Evolutionary conservation across 2,888 invertebrate species (phyloP).

Genomic region (Standfussiana lucernea): DNA sequence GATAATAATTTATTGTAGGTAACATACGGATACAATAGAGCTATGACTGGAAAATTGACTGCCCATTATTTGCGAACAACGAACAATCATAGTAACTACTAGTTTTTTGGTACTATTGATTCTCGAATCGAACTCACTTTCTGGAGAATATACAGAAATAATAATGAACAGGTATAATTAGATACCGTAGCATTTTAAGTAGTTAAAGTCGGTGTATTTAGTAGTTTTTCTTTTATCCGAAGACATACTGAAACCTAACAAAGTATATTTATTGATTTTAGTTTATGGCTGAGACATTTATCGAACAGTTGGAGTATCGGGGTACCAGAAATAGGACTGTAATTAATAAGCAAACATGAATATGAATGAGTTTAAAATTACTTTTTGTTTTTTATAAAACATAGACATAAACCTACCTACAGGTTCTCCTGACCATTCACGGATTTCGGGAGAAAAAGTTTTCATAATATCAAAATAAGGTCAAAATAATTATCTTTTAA

Average conservation of each 20-base stretch:
- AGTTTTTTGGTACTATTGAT: slow-evolving; percentile 25
- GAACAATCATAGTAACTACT: slow-evolving; percentile 38
- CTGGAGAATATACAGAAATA: background rate
- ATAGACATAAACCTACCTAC: too few relatives aligned
- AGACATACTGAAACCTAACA: background rate
- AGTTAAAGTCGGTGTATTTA: background rate
- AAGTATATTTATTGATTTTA: background rate
- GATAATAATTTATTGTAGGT: slow-evolving; percentile 39
- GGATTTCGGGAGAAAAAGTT: too few relatives aligned
- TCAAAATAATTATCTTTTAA: too few relatives aligned
- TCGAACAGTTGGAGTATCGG: background rate
- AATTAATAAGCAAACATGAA: too few relatives aligned
- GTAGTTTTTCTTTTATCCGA: background rate
- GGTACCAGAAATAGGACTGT: background rate
- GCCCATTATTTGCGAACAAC: slow-evolving; percentile 36
- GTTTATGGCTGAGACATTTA: background rate
- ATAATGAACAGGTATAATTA: background rate
- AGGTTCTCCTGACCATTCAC: too few relatives aligned
- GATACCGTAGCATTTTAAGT: background rate
- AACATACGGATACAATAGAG: slow-evolving; percentile 40
- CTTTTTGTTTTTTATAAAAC: background rate
- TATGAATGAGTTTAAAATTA: too few relatives aligned
- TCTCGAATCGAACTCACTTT: slow-evolving; percentile 17
- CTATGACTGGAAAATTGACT: slow-evolving; percentile 44
- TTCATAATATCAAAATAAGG: too few relatives aligned